Evolutionary conservation across 1,140 invertebrate species (phyloP).

Genomic region (Aphidius gifuensis): DNA sequence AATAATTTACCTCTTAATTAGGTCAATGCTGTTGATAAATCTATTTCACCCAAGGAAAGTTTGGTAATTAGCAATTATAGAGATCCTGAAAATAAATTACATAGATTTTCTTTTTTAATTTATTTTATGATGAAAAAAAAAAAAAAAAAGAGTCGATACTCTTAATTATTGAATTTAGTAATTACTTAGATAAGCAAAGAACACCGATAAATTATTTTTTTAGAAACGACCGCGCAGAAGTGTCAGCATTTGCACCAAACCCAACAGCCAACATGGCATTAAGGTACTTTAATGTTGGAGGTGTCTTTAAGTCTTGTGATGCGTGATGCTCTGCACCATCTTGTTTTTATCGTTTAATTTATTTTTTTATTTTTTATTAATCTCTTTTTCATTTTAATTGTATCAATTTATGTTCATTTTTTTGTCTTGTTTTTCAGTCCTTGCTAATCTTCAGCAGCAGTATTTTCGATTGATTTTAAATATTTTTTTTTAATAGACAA

Average conservation of each 20-base stretch:
- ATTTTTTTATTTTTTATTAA: neutral
- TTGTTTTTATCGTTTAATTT: slow-evolving; percentile 11
- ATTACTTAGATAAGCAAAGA: slow-evolving; percentile 35
- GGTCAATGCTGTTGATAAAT: slow-evolving; percentile 4
- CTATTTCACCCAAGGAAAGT: too few relatives aligned
- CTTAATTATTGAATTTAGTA: slow-evolving; percentile 7
- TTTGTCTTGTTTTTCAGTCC: slow-evolving; percentile 7
- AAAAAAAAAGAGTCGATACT: neutral
- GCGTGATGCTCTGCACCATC: slow-evolving; percentile 10
- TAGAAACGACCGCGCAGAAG: slow-evolving; percentile 59
- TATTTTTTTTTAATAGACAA: too few relatives aligned
- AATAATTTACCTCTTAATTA: slow-evolving; percentile 15
- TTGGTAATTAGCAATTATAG: too few relatives aligned
- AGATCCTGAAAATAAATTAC: neutral
- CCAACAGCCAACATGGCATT: slow-evolving; percentile 57
- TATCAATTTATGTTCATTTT: slow-evolving; percentile 8
- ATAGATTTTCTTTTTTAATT: neutral
- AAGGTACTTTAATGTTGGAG: slow-evolving; percentile 54
- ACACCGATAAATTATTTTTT: slow-evolving; percentile 47
- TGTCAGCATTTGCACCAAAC: slow-evolving; percentile 60
- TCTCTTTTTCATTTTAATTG: neutral
- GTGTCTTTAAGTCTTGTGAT: slow-evolving; percentile 24
- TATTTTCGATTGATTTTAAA: too few relatives aligned
- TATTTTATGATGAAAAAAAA: neutral
- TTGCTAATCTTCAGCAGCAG: neutral